A percentile compares a stretch with the other conserved stretches of the same genome.
Evolutionary conservation across 2,888 invertebrate genomes (phyloP).

Genomic region (Drosophila mercatorum): DNA sequence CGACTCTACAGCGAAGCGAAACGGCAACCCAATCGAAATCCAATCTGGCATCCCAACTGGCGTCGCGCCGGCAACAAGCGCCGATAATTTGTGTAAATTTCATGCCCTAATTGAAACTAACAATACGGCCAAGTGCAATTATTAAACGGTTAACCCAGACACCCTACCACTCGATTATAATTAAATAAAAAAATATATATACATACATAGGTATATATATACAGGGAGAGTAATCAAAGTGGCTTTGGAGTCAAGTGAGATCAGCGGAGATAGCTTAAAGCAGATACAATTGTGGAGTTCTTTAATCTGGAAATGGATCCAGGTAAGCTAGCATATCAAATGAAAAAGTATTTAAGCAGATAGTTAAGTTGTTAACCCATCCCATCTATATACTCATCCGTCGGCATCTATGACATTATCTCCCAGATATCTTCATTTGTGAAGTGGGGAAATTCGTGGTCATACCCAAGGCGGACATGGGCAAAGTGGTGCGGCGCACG

Average conservation of each 20-base stretch:
- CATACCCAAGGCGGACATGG: slow-evolving; percentile 5
- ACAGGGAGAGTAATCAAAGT: slow-evolving; percentile 33
- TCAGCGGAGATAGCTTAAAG: slow-evolving; percentile 31
- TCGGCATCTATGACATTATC: slow-evolving; percentile 29
- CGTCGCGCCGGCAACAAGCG: slow-evolving; percentile 54
- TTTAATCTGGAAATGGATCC: slow-evolving; percentile 72
- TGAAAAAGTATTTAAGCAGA: no score
- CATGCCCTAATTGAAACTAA: slow-evolving; percentile 78
- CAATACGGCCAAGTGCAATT: slow-evolving; percentile 71
- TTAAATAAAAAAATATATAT: slow-evolving; percentile 22
- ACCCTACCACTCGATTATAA: slow-evolving; percentile 25
- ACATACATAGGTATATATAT: no score
- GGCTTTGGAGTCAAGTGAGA: slow-evolving; percentile 23
- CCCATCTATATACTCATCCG: slow-evolving; percentile 5
- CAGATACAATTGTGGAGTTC: slow-evolving; percentile 67
- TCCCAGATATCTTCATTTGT: slow-evolving; percentile 23
- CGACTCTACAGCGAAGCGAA: slow-evolving; percentile 19
- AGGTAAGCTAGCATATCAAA: slow-evolving; percentile 41
- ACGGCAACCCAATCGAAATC: slow-evolving; percentile 37
- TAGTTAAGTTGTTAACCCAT: no score
- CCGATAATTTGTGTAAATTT: slow-evolving; percentile 73
- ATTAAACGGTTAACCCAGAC: slow-evolving; percentile 58
- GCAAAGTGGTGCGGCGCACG: slow-evolving; percentile 18
- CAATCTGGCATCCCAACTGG: slow-evolving; percentile 64
- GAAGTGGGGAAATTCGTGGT: slow-evolving; percentile 46